phyloP scores from a whole-genome alignment of 2,888 invertebrate species.

The Chloroclystis v-ata region DNA sequence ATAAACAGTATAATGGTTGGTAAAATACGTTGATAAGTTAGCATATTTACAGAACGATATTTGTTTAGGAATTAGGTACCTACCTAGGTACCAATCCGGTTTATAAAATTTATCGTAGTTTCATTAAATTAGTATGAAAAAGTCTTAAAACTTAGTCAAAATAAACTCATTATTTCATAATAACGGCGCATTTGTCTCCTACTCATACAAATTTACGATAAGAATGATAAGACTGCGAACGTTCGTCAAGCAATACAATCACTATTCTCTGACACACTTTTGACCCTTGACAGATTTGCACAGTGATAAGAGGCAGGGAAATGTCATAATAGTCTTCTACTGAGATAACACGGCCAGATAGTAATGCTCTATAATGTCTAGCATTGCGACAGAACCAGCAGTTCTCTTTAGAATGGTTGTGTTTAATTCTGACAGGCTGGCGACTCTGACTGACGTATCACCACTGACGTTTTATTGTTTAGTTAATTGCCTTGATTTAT shows the following conservation, averaged over 20 bases:
- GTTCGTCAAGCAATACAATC: constrained; percentile 33
- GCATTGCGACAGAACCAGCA: not conserved
- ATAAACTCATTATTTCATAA: constrained; percentile 5
- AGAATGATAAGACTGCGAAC: constrained; percentile 44
- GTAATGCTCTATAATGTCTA: too few species aligned
- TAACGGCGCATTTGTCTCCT: constrained; percentile 4
- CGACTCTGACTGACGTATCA: constrained; percentile 42
- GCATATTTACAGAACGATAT: too few species aligned
- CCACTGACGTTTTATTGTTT: constrained; percentile 53
- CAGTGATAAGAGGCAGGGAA: constrained; percentile 41
- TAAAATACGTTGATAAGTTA: too few species aligned
- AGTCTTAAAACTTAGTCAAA: constrained; percentile 5
- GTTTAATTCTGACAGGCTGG: constrained; percentile 50
- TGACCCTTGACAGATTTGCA: constrained; percentile 67
- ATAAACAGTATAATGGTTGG: too few species aligned
- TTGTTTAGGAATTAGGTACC: too few species aligned
- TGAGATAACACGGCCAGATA: too few species aligned
- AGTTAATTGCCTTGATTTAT: constrained; percentile 54
- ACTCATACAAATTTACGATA: constrained; percentile 27
- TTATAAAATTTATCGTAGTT: too few species aligned
- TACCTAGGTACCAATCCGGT: too few species aligned
- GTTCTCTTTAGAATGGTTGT: constrained; percentile 37
- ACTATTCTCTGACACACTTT: constrained; percentile 44
- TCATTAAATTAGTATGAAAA: too few species aligned
- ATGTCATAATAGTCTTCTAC: constrained; percentile 29